These are phyloP conservation scores for Oxytorus armatus DNA, from an alignment of 2,888 invertebrate genomes.

Conservation along the genomic window DNA sequence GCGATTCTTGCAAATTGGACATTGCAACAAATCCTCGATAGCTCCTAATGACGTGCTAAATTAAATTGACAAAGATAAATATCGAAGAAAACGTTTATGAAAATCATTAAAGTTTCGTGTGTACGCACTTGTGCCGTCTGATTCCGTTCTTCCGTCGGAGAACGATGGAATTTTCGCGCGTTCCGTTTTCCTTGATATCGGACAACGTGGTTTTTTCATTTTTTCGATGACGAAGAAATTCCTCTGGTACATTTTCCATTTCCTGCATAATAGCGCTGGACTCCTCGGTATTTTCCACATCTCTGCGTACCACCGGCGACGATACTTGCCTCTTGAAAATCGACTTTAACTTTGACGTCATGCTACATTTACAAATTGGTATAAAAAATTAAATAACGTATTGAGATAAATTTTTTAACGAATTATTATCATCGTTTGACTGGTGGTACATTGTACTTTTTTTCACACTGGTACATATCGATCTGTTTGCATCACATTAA, in stretches of 20 bases:
- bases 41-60: slow-evolving; percentile 82
- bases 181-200: neutral
- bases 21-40: slow-evolving; percentile 87
- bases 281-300: slow-evolving; percentile 62
- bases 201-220: slow-evolving; percentile 27
- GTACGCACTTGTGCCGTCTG: slow-evolving; percentile 64
- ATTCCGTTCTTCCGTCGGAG: slow-evolving; percentile 45
- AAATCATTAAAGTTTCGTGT: neutral
- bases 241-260: slow-evolving; percentile 60
- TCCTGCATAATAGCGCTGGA: slow-evolving; percentile 67
- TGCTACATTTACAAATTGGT: slow-evolving; percentile 44
- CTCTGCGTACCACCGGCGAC: slow-evolving; percentile 23
- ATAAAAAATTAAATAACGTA: neutral
- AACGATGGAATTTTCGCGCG: slow-evolving; percentile 19
- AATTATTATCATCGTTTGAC: neutral
- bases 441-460: too few relatives aligned
- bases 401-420: neutral
- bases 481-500: too few relatives aligned
- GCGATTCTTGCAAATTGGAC: slow-evolving; percentile 87
- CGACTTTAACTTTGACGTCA: slow-evolving; percentile 69
- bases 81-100: neutral
- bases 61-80: neutral
- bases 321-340: slow-evolving; percentile 68
- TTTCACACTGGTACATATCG: too few relatives aligned
- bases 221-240: slow-evolving; percentile 42